Evolutionary conservation across 1,140 invertebrate genomes (phyloP).

Genomic region (Bombus pascuorum): DNA sequence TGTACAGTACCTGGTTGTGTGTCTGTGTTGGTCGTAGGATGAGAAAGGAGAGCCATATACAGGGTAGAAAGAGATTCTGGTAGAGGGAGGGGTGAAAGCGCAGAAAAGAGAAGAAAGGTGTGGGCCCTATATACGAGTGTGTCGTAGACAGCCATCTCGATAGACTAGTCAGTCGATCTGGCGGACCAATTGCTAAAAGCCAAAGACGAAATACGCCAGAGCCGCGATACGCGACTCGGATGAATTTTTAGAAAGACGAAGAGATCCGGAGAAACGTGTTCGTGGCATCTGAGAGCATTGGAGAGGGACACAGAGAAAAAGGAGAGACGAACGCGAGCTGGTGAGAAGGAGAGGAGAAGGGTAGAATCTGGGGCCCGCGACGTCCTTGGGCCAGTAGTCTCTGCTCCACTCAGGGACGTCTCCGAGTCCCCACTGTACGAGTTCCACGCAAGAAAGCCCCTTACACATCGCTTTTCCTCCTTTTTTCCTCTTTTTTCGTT

Average conservation of each 20-base stretch:
- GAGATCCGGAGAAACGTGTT: not conserved
- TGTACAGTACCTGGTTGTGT: not conserved
- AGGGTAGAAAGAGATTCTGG: not conserved
- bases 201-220: not conserved
- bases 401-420: slow-evolving; percentile 73
- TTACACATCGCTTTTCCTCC: slow-evolving; percentile 38
- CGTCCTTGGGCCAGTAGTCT: slow-evolving; percentile 78
- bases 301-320: not conserved
- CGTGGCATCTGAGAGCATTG: not conserved
- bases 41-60: slow-evolving; percentile 1
- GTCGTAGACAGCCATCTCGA: not conserved
- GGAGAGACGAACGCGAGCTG: not conserved
- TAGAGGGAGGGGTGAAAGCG: not conserved
- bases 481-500: not conserved
- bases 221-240: not conserved
- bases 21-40: not conserved
- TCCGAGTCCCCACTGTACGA: slow-evolving; percentile 59
- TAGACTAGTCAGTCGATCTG: not conserved
- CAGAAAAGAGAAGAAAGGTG: not conserved
- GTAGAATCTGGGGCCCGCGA: slow-evolving; percentile 76
- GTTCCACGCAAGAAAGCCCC: slow-evolving; percentile 27
- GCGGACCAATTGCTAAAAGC: slow-evolving; percentile 4
- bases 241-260: not conserved
- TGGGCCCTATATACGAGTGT: slow-evolving; percentile 13
- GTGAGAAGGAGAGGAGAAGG: slow-evolving; percentile 5